Evolutionary conservation across 2,113 vertebrate species (phyloP).

Genomic region (Hypanus sabinus): DNA sequence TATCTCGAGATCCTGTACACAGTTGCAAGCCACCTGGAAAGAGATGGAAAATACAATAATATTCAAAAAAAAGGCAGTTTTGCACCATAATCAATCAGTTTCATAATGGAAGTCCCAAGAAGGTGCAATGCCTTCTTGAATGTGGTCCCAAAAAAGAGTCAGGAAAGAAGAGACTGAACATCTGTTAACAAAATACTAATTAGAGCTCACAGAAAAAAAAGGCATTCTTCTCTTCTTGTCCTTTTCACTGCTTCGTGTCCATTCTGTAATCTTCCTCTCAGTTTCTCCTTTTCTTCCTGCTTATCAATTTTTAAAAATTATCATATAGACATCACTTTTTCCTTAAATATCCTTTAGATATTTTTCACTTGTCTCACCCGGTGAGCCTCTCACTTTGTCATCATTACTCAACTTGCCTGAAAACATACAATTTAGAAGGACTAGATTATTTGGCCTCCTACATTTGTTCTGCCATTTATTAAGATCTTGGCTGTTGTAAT

Average conservation of each 20-base stretch:
- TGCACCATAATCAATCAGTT: not conserved
- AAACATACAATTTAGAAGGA: not conserved
- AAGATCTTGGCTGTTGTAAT: no score
- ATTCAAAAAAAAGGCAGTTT: not conserved
- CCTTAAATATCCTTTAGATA: not conserved
- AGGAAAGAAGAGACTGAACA: not conserved
- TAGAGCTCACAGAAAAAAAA: not conserved
- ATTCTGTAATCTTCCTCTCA: not conserved
- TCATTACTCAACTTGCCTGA: not conserved
- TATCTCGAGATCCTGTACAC: constrained; percentile 87
- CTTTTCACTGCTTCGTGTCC: not conserved
- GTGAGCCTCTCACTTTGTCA: not conserved
- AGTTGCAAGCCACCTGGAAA: constrained; percentile 68
- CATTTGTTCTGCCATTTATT: no score
- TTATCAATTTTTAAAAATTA: not conserved
- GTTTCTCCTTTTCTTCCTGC: not conserved
- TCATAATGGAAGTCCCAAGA: not conserved
- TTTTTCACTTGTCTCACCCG: not conserved
- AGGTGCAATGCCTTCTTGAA: not conserved
- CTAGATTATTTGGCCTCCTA: no score
- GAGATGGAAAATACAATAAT: not conserved
- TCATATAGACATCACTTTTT: not conserved
- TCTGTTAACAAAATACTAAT: no score
- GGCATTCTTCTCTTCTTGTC: not conserved
- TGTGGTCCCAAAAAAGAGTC: not conserved